phyloP scores from a whole-genome alignment of 2,888 invertebrate species.

The Callyntrura sp. region DNA sequence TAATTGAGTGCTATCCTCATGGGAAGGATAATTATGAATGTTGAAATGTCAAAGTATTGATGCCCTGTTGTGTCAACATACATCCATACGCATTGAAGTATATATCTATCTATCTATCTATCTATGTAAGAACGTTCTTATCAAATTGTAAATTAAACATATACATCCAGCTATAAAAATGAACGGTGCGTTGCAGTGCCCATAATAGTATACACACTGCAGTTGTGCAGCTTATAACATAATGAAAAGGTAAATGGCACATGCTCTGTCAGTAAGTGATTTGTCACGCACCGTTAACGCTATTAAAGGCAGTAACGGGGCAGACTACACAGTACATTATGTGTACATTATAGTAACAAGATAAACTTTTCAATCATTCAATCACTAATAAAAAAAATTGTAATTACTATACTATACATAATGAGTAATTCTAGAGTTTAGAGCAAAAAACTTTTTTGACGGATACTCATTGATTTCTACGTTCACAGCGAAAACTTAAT shows the following conservation, averaged over 20 bases:
- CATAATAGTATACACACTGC: conserved; percentile 3
- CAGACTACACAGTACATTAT: conserved; percentile 19
- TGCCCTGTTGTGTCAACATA: conserved; percentile 53
- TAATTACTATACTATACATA: conserved; percentile 26
- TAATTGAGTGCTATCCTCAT: conserved; percentile 40
- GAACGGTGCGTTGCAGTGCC: conserved; percentile 1
- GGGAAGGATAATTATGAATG: conserved; percentile 54
- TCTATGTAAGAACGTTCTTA: conserved; percentile 19
- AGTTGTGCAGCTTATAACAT: conserved; percentile 6
- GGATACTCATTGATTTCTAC: conserved; percentile 73
- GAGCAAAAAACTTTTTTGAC: conserved; percentile 48
- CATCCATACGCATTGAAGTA: neutral
- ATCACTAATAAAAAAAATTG: conserved; percentile 53
- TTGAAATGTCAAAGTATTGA: conserved; percentile 66
- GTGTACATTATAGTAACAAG: conserved; percentile 44
- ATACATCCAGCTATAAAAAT: conserved; percentile 4
- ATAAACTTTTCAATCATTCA: conserved; percentile 63
- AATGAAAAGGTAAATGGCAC: neutral
- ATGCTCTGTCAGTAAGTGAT: conserved; percentile 38
- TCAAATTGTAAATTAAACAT: conserved; percentile 18
- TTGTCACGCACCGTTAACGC: conserved; percentile 33
- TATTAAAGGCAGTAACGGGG: conserved; percentile 21
- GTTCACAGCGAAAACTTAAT: conserved; percentile 47
- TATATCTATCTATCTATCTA: conserved; percentile 14
- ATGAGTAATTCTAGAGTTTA: conserved; percentile 44